Percentiles rank a stretch among this genome's conserved stretches.
Evolutionary conservation across 2,888 invertebrate species (phyloP).

Genomic region (Amblyteles armatorius): DNA sequence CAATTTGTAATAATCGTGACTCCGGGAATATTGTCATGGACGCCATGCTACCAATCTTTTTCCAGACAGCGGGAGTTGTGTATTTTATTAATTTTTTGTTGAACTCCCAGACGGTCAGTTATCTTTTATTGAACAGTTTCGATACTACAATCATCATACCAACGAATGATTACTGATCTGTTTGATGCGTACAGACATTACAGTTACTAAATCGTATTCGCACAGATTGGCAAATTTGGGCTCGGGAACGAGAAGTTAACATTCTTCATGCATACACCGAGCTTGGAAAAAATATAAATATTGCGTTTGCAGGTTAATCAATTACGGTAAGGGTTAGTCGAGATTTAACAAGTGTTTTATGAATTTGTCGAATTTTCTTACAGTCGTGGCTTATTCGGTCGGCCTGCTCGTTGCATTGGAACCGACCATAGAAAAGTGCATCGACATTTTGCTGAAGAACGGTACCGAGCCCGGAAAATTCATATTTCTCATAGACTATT

Average conservation of each 20-base stretch:
- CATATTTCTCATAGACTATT: background rate
- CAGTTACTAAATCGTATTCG: constrained; percentile 28
- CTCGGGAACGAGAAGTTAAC: constrained; percentile 10
- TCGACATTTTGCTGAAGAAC: background rate
- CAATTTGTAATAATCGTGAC: too few relatives aligned
- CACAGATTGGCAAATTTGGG: constrained; percentile 43
- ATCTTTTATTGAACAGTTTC: too few relatives aligned
- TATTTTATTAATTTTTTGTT: too few relatives aligned
- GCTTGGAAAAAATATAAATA: constrained; percentile 28
- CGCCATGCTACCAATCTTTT: too few relatives aligned
- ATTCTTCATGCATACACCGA: constrained; percentile 53
- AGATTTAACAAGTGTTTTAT: too few relatives aligned
- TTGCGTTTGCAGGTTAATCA: constrained; percentile 42
- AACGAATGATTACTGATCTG: too few relatives aligned
- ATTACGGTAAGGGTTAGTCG: background rate
- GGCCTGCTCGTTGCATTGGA: background rate
- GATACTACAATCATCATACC: too few relatives aligned
- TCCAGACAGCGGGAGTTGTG: too few relatives aligned
- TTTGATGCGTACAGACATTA: constrained; percentile 15
- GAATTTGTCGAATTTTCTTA: background rate
- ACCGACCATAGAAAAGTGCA: background rate
- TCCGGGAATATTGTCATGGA: too few relatives aligned
- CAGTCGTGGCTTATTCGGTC: background rate
- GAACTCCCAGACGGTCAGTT: too few relatives aligned
- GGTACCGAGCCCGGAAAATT: background rate